These are phyloP conservation scores for Anhinga rufa DNA, from an alignment of 2,113 vertebrate genomes.

Conservation along the genomic window DNA sequence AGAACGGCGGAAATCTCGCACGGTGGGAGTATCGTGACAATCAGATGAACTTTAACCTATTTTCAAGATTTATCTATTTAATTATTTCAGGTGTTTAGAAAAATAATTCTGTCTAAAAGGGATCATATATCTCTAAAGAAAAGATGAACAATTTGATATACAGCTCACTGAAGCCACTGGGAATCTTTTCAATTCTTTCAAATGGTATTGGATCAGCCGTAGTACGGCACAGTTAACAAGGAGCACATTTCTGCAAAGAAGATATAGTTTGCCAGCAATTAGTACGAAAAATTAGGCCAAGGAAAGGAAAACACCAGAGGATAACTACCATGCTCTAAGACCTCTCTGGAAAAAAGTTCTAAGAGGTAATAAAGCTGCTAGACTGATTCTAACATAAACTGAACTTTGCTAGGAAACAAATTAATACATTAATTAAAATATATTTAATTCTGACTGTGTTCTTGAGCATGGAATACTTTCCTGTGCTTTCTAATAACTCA, in stretches of 20 bases:
- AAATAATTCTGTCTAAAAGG: background rate
- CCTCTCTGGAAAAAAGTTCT: slow-evolving; percentile 12
- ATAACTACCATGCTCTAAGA: background rate
- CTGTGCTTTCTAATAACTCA: background rate
- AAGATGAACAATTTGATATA: background rate
- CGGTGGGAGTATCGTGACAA: background rate
- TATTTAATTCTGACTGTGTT: background rate
- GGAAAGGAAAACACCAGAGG: slow-evolving; percentile 21
- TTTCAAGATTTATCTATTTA: slow-evolving; percentile 5
- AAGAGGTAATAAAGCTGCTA: slow-evolving; percentile 14
- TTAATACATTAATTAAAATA: background rate
- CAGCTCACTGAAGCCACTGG: background rate
- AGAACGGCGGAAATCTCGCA: background rate
- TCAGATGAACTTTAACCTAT: background rate
- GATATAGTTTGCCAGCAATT: slow-evolving; percentile 22
- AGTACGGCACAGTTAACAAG: slow-evolving; percentile 9
- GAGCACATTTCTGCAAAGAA: slow-evolving; percentile 19
- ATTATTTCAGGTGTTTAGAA: slow-evolving; percentile 11
- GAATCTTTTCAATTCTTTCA: background rate
- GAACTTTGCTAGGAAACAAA: background rate
- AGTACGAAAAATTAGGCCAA: slow-evolving; percentile 29
- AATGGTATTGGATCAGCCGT: background rate
- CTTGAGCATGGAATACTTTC: background rate
- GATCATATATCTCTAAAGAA: background rate
- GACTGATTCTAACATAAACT: background rate